Evolutionary conservation across 1,140 invertebrate genomes (phyloP).

Genomic region (Habropoda laboriosa): DNA sequence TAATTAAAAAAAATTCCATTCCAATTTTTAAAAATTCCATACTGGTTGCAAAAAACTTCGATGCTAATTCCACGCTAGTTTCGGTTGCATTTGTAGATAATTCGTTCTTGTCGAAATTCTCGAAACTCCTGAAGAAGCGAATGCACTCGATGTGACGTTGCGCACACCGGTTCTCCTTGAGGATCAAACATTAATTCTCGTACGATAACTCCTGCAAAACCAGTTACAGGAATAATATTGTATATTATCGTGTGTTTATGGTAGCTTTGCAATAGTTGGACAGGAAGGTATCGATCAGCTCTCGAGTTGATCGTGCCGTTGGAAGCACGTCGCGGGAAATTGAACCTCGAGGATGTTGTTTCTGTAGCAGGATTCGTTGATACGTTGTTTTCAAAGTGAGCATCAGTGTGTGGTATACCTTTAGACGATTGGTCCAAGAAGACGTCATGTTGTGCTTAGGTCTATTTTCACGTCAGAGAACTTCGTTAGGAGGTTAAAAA

Average conservation of each 20-base stretch:
- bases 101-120: neutral
- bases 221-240: neutral
- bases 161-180: constrained; percentile 20
- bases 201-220: neutral
- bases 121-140: neutral
- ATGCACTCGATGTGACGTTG: neutral
- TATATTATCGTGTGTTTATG: neutral
- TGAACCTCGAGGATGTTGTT: neutral
- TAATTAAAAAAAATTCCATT: no score
- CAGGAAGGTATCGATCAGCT: neutral
- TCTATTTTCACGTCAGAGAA: no score
- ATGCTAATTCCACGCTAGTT: no score
- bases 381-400: no score
- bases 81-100: no score
- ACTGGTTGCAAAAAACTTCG: no score
- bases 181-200: neutral
- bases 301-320: neutral
- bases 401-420: no score
- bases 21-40: no score
- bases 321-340: neutral
- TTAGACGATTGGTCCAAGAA: no score
- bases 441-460: no score
- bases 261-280: neutral
- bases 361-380: no score
- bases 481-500: no score